Evolutionary conservation across 2,797 vertebrate species (phyloP), one percentile per base, ranked within the genome.

Genomic region (Molossus alvarezi): DNA sequence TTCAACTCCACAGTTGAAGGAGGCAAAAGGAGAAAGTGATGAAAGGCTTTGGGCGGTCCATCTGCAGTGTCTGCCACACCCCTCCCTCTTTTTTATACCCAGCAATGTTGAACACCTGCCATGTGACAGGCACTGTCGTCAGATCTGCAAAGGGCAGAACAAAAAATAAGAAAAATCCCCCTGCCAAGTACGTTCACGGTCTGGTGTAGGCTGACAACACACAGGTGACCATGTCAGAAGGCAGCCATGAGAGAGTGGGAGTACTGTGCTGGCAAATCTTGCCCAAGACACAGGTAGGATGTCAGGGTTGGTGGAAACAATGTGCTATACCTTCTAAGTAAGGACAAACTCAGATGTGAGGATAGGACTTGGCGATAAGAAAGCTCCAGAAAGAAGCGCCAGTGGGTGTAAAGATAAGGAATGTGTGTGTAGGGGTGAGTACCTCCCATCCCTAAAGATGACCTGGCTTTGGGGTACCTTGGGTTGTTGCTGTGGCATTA

Each of bases 111-210:
- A 57, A 45, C 3, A 0, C 83, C 18, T 9, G 4, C 37, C 10
- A 2, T 45, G 27, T 18, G 41, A 69, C 23, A 8, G n/a, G n/a
- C 58, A 51, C 76, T n/a, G 9, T 45, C 5, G n/a, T 72, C 14
- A 53, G 45, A 51, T 77, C 33, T 33, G 29, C 60, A 33, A 29
- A 64, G 37, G 27, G 21, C 9, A 77, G 82, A 65, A 53, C 1
- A 18, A 71, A 1, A 15, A 90, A 5, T 7, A n/a, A 18, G 5
- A 77, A 21, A 4, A 33, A 23, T 15, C 20, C 37, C n/a, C 75
- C 33, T 0, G 0, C 37, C n/a, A 53, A 9, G 58, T 21, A 62
- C 67, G 64, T 51, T 27, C 57, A 23, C 0, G 0, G 60, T 60
- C 75, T 18, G n/a, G 75, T 9, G 7, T 53, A 20, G 5, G 60